phyloP scores from a whole-genome alignment of 2,888 invertebrate species.

The Agonopterix heracliana region DNA sequence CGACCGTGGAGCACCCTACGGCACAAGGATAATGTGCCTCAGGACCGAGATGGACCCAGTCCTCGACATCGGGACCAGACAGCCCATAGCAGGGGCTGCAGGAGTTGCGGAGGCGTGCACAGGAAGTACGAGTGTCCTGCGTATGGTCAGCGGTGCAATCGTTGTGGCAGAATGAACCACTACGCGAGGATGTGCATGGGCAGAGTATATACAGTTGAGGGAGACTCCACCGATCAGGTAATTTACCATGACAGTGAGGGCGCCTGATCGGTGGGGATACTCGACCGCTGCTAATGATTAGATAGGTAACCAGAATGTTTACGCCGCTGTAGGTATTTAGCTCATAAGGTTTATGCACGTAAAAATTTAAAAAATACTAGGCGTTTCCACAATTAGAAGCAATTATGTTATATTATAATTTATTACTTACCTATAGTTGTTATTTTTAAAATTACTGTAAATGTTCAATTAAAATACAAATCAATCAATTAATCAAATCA shows the following conservation, averaged over 20 bases:
- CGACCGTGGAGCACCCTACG: background rate
- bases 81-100: background rate
- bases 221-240: slow-evolving; percentile 17
- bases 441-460: too few species aligned
- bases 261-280: slow-evolving; percentile 10
- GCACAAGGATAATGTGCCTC: background rate
- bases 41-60: background rate
- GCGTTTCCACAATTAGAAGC: too few species aligned
- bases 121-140: slow-evolving; percentile 13
- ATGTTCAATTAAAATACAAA: too few species aligned
- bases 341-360: too few species aligned
- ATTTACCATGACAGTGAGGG: slow-evolving; percentile 5
- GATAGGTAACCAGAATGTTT: too few species aligned
- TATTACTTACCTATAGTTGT: too few species aligned
- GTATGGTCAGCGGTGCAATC: slow-evolving; percentile 11
- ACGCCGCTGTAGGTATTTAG: too few species aligned
- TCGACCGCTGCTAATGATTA: too few species aligned
- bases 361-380: too few species aligned
- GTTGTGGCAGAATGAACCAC: slow-evolving; percentile 13
- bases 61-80: background rate
- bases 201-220: slow-evolving; percentile 9
- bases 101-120: slow-evolving; percentile 11
- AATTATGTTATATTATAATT: too few species aligned
- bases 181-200: slow-evolving; percentile 17
- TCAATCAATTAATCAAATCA: too few species aligned